phyloP scores from a whole-genome alignment of 2,888 invertebrate genomes.

The Calephelis perditalis region DNA sequence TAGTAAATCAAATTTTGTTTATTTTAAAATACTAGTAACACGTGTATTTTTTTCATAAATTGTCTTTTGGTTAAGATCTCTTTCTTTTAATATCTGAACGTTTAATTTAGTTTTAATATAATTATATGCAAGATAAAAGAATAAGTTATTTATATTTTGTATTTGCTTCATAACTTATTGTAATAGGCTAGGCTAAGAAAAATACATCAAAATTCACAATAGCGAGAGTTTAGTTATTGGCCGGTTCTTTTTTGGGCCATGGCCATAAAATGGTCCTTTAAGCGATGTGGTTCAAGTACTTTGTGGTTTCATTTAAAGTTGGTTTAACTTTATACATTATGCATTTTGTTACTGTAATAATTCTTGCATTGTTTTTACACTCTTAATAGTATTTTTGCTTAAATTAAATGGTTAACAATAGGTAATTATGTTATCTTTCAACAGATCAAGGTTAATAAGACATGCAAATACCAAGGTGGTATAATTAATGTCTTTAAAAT shows the following conservation, averaged over 20 bases:
- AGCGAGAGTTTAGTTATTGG: constrained; percentile 29
- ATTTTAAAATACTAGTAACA: too few relatives aligned
- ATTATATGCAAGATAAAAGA: too few relatives aligned
- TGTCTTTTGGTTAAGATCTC: too few relatives aligned
- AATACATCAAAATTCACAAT: background rate
- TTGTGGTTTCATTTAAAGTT: constrained; percentile 26
- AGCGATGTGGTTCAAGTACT: constrained; percentile 19
- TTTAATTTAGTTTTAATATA: too few relatives aligned
- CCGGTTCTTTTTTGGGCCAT: constrained; percentile 60
- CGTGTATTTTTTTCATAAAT: too few relatives aligned
- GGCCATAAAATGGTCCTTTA: constrained; percentile 51
- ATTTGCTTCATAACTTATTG: background rate
- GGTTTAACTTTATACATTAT: constrained; percentile 12
- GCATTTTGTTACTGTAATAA: background rate
- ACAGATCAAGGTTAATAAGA: constrained; percentile 2
- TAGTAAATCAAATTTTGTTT: too few relatives aligned
- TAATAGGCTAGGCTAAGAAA: background rate
- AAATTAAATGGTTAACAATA: constrained; percentile 1
- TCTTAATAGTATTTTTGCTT: background rate
- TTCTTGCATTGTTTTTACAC: background rate
- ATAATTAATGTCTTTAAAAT: background rate
- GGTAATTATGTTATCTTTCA: background rate
- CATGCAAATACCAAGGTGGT: constrained; percentile 2
- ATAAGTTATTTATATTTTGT: background rate
- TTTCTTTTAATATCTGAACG: too few relatives aligned